Evolutionary conservation across 1,140 invertebrate genomes (phyloP), one percentile per base, ranked within the genome.

Genomic region (Halotydeus destructor): DNA sequence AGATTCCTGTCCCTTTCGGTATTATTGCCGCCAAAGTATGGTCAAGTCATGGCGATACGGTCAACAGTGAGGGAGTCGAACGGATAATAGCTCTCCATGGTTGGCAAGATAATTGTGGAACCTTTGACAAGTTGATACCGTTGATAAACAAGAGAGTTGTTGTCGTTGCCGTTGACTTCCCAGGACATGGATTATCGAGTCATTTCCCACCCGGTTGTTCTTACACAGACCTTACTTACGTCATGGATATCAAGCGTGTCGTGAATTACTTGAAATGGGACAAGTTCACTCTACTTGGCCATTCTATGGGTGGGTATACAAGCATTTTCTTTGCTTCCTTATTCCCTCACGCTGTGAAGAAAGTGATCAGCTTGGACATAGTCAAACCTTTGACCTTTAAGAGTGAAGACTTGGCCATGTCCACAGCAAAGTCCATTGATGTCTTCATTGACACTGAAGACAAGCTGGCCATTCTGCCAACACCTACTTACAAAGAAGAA

Each of bases 1-100:
- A 70, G 50, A 76, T 83, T 50, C 70, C 75, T 4, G 70, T 78
- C n/a, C 75, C 76, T 30, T 80, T 75, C 76, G 78, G 78, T n/a
- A 66, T 70, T 43, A 65, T 82, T 19, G 70, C 72, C 22, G 76
- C 74, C 55, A 58, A 76, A 60, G 62, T 69, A 57, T 79, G 75
- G 69, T n/a, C n/a, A n/a, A n/a, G n/a, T n/a, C n/a, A n/a, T n/a
- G n/a, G n/a, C n/a, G n/a, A n/a, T n/a, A n/a, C n/a, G n/a, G n/a
- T n/a, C n/a, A n/a, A n/a, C n/a, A n/a, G n/a, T n/a, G n/a, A n/a
- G n/a, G n/a, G n/a, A n/a, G n/a, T n/a, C n/a, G n/a, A n/a, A n/a
- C n/a, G n/a, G 6, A 12, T 47, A 5, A 1, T 46, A 43, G 53
- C 49, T 24, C 16, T 55, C 8, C 54, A 55, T 33, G 54, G 54